A percentile compares a stretch with the other conserved stretches of the same genome.
phyloP scores from a whole-genome alignment of 2,113 vertebrate genomes.

The Nothoprocta perdicaria region DNA sequence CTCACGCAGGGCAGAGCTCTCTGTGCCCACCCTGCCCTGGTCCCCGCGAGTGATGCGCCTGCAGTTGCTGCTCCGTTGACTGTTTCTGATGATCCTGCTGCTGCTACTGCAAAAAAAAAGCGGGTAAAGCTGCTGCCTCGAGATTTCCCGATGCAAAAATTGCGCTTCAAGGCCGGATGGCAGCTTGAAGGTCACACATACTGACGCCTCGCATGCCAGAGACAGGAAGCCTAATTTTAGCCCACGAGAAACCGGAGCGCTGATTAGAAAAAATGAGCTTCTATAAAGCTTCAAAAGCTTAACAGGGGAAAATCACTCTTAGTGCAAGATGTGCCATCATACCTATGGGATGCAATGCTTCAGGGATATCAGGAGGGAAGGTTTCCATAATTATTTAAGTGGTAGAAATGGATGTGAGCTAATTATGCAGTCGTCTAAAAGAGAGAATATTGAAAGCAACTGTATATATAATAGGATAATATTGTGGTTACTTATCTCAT shows the following conservation, averaged over 20 bases:
- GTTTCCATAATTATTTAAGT: slow-evolving; percentile 22
- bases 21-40: slow-evolving; percentile 38
- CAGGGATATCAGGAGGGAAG: slow-evolving; percentile 43
- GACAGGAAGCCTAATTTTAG: slow-evolving; percentile 72
- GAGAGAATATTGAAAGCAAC: slow-evolving; percentile 26
- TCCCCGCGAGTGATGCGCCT: slow-evolving; percentile 30
- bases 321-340: slow-evolving; percentile 43
- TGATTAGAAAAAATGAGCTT: slow-evolving; percentile 71
- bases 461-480: slow-evolving; percentile 36
- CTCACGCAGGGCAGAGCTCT: background rate
- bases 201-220: slow-evolving; percentile 57
- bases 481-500: slow-evolving; percentile 22
- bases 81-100: slow-evolving; percentile 66
- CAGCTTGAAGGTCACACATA: slow-evolving; percentile 70
- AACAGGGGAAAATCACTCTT: slow-evolving; percentile 58
- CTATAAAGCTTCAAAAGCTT: slow-evolving; percentile 63
- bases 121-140: slow-evolving; percentile 60
- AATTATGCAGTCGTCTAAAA: slow-evolving; percentile 55
- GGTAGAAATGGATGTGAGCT: slow-evolving; percentile 47
- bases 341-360: slow-evolving; percentile 31
- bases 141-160: slow-evolving; percentile 70
- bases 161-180: slow-evolving; percentile 70
- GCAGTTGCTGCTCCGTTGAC: slow-evolving; percentile 54
- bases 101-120: background rate
- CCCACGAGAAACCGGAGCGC: slow-evolving; percentile 48